phyloP scores from a whole-genome alignment of 2,113 vertebrate species.

The Epinephelus lanceolatus region DNA sequence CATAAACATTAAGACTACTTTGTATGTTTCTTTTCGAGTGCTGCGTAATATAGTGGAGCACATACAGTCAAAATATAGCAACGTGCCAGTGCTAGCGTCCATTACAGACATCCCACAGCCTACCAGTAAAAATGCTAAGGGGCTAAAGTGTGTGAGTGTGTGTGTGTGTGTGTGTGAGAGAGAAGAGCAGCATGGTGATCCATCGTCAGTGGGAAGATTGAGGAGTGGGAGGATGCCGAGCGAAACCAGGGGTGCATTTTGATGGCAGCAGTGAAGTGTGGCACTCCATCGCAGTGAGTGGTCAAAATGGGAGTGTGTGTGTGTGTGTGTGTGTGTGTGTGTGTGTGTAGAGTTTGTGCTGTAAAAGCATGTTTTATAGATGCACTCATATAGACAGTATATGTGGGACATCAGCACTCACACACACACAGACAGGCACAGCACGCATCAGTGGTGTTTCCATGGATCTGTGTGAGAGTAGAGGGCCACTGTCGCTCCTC shows the following conservation, averaged over 20 bases:
- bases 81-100: not conserved
- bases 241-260: conserved; percentile 41
- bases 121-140: not conserved
- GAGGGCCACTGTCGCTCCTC: conserved; percentile 19
- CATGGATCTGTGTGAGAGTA: conserved; percentile 19
- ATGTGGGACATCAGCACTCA: conserved; percentile 7
- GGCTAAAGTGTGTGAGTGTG: not conserved
- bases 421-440: not conserved
- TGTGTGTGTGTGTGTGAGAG: conserved; percentile 16
- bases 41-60: not conserved
- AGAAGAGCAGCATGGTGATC: conserved; percentile 28
- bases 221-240: conserved; percentile 42
- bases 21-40: not conserved
- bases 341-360: conserved; percentile 4
- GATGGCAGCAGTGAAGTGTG: conserved; percentile 41
- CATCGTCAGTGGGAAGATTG: conserved; percentile 38
- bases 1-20: not conserved
- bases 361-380: conserved; percentile 42
- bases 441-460: conserved; percentile 30
- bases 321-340: not conserved
- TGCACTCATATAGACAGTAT: conserved; percentile 7
- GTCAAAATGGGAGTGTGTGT: conserved; percentile 4
- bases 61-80: not conserved
- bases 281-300: conserved; percentile 18
- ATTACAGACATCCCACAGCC: not conserved